Evolutionary conservation across 2,113 vertebrate genomes (phyloP), one percentile per base, ranked within the genome.

Genomic region (Tragelaphus strepsiceros): DNA sequence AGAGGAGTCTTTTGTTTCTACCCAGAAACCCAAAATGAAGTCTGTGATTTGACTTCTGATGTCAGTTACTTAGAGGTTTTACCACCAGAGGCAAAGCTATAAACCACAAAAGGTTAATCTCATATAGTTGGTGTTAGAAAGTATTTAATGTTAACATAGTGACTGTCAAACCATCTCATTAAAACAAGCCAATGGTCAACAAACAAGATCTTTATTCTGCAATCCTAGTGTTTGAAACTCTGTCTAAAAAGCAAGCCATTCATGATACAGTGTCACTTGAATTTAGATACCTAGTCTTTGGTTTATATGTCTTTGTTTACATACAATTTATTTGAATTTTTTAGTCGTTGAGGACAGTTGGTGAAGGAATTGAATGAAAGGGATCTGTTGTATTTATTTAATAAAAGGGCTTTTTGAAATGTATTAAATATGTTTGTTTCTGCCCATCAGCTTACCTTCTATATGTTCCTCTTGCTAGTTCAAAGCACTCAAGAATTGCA

Each of bases 381-480:
- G 12, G 6, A 43, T 22, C 43, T 88, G 26, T 81, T 95, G 1
- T 91, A 61, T 91, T 93, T 97, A 74, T 87, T 97, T 95, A 93
- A 90, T 90, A 51, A 97, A 94, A 77, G 6, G 14, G 28, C 19
- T 78, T 87, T 95, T 84, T 90, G 64, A 96, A 91, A 90, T 94
- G 13, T 21, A 67, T 84, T 87, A 77, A 53, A 78, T 93, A n/a
- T 16, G 17, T 90, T 89, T 43, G 35, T 87, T 90, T 95, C 88
- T 97, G 19, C 54, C 74, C 56, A 56, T 82, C 84, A 92, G 22
- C n/a, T 92, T 97, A 71, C 80, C 58, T 71, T 88, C 74, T 90
- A 3, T 89, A 62, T 94, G 83, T 96, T 86, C 46, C 35, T 39
- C 30, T 90, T 95, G 78, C 84, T 92, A 90, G 46, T 94, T 96